Percentiles rank a stretch among this genome's conserved stretches.
phyloP scores from a whole-genome alignment of 2,113 vertebrate genomes.

The Petrocephalus zakoni region DNA sequence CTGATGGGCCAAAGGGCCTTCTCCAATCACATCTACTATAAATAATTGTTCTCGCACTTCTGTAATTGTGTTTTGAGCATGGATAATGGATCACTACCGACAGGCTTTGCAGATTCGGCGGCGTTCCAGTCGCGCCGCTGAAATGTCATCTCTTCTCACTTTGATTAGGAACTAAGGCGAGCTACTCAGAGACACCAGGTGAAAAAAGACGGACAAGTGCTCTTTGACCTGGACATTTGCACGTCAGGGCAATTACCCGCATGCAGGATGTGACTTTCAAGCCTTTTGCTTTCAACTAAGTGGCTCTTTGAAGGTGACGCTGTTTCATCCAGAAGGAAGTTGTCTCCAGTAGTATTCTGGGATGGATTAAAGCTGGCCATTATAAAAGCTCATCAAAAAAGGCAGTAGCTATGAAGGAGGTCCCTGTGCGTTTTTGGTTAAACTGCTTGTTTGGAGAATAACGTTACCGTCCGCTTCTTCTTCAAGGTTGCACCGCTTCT shows the following conservation, averaged over 20 bases:
- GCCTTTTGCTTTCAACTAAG: neutral
- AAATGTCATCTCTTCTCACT: neutral
- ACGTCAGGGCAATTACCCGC: neutral
- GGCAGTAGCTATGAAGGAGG: neutral
- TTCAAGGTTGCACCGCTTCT: neutral
- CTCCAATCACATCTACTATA: neutral
- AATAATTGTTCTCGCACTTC: neutral
- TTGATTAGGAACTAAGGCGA: neutral
- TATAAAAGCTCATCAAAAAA: neutral
- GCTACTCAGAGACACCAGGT: neutral
- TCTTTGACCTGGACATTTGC: neutral
- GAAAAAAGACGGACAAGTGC: neutral
- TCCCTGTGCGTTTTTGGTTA: constrained; percentile 1
- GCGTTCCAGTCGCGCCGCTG: neutral
- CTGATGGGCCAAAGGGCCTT: neutral
- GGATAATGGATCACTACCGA: neutral
- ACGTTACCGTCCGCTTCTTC: neutral
- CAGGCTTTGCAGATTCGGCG: neutral
- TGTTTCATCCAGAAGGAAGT: neutral
- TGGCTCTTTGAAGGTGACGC: neutral
- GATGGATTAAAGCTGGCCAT: neutral
- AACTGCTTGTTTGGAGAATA: neutral
- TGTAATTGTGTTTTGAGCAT: constrained; percentile 9
- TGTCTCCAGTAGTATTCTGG: neutral
- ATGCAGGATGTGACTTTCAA: neutral